These are phyloP conservation scores for Agrotis ipsilon DNA, from an alignment of 2,888 invertebrate species.

Conservation along the genomic window DNA sequence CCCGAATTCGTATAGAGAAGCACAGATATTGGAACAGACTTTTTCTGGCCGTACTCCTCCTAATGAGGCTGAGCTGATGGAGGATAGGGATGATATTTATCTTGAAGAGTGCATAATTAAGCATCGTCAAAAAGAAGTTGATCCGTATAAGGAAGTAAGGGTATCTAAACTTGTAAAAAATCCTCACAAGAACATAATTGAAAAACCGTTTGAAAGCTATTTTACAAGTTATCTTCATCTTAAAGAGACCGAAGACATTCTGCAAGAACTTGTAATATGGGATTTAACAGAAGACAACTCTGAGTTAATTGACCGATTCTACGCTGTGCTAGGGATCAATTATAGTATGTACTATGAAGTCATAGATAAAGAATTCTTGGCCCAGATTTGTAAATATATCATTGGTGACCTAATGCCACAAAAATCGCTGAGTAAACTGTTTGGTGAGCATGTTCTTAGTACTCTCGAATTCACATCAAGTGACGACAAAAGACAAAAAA, in stretches of 20 bases:
- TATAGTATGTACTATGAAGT: conserved; percentile 91
- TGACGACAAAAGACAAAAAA: conserved; percentile 82
- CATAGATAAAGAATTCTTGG: conserved; percentile 90
- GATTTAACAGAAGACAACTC: conserved; percentile 84
- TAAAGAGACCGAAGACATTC: conserved; percentile 83
- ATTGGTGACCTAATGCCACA: conserved; percentile 83
- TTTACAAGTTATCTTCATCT: conserved; percentile 91
- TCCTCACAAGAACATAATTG: conserved; percentile 81
- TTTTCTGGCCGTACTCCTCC: conserved; percentile 90
- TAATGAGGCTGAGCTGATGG: conserved; percentile 76
- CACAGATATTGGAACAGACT: conserved; percentile 91
- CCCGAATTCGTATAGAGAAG: conserved; percentile 91
- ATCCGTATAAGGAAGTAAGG: conserved; percentile 80
- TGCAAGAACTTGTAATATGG: conserved; percentile 84
- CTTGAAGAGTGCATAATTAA: conserved; percentile 83
- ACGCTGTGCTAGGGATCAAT: conserved; percentile 90
- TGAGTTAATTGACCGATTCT: conserved; percentile 91
- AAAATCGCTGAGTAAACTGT: conserved; percentile 80
- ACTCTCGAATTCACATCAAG: conserved; percentile 78
- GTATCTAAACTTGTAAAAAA: conserved; percentile 89
- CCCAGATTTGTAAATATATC: conserved; percentile 86
- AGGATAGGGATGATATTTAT: conserved; percentile 83
- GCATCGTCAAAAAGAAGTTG: conserved; percentile 81
- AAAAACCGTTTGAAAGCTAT: conserved; percentile 87
- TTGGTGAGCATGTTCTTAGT: conserved; percentile 83